Evolutionary conservation across 2,888 invertebrate species (phyloP).

Genomic region (Carabus problematicus): DNA sequence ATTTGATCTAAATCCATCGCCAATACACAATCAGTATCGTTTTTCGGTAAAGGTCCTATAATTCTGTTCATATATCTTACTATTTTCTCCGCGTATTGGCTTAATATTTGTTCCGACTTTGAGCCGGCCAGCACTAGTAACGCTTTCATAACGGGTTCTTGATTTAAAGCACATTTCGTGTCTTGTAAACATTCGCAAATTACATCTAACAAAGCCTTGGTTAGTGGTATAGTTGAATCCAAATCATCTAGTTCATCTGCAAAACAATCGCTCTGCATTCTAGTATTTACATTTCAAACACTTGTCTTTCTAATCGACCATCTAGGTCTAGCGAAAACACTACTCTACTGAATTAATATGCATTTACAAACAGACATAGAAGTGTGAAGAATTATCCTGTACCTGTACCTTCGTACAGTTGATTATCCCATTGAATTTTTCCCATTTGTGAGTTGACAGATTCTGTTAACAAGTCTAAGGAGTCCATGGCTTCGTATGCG

Average conservation of each 20-base stretch:
- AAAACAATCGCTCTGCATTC: constrained; percentile 43
- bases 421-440: constrained; percentile 30
- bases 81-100: constrained; percentile 43
- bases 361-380: neutral
- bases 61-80: constrained; percentile 48
- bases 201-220: constrained; percentile 59
- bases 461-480: constrained; percentile 59
- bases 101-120: constrained; percentile 54
- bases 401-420: constrained; percentile 47
- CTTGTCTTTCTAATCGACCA: neutral
- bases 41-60: constrained; percentile 50
- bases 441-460: constrained; percentile 49
- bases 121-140: constrained; percentile 59
- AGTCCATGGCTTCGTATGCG: constrained; percentile 68
- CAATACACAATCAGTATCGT: constrained; percentile 48
- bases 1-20: constrained; percentile 53
- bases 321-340: no score
- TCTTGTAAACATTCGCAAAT: constrained; percentile 61
- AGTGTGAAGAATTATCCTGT: no score
- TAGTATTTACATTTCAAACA: neutral
- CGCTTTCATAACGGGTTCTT: constrained; percentile 62
- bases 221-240: constrained; percentile 60
- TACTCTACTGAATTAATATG: no score
- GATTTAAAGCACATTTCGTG: constrained; percentile 58
- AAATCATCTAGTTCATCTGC: constrained; percentile 63